These are phyloP conservation scores for Scomber colias DNA, from an alignment of 2,113 vertebrate genomes.

Conservation along the genomic window DNA sequence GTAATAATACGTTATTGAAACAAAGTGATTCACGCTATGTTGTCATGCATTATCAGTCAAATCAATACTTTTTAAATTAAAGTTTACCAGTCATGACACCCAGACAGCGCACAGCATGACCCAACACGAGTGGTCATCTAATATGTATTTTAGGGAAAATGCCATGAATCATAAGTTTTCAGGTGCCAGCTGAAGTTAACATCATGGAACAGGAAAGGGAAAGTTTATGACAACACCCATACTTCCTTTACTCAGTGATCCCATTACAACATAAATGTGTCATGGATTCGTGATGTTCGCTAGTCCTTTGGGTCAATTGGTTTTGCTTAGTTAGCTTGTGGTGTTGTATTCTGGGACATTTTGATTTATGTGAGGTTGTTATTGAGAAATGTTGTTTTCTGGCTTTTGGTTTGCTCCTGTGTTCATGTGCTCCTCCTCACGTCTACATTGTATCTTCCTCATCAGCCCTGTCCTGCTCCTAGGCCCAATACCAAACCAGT, in stretches of 20 bases:
- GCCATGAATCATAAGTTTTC: slow-evolving; percentile 11
- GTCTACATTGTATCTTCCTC: too few species aligned
- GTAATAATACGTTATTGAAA: background rate
- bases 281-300: too few species aligned
- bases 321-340: too few species aligned
- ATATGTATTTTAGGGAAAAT: background rate
- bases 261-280: background rate
- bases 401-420: too few species aligned
- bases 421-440: too few species aligned
- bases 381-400: too few species aligned
- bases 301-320: too few species aligned
- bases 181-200: slow-evolving; percentile 4
- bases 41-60: background rate
- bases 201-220: background rate
- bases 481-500: too few species aligned
- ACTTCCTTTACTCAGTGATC: background rate
- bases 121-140: too few species aligned
- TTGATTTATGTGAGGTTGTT: too few species aligned
- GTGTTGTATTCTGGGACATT: too few species aligned
- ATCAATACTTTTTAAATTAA: background rate
- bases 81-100: background rate
- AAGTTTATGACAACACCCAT: background rate
- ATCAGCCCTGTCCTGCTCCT: too few species aligned
- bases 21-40: background rate
- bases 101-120: background rate